phyloP scores from a whole-genome alignment of 2,888 invertebrate genomes.

The Octonoba sinensis region DNA sequence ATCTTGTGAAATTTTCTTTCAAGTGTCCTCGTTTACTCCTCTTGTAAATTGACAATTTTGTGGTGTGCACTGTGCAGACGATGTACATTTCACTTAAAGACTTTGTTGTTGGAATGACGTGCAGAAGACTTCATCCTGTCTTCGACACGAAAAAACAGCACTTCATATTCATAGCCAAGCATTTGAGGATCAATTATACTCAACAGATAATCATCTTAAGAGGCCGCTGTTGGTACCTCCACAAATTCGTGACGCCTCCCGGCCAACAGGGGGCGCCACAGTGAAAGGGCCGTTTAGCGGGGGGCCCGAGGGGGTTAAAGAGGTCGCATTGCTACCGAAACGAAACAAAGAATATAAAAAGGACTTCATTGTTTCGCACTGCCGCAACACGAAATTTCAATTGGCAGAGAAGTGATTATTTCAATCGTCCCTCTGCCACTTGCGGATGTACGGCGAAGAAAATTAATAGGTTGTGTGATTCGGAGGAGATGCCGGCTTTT shows the following conservation, averaged over 20 bases:
- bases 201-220: slow-evolving; percentile 23
- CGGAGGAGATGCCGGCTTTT: background rate
- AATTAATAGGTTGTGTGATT: slow-evolving; percentile 20
- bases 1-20: too few species aligned
- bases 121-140: background rate
- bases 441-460: slow-evolving; percentile 10
- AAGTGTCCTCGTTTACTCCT: too few species aligned
- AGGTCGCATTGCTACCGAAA: slow-evolving; percentile 23
- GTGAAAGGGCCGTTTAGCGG: background rate
- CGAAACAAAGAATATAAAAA: background rate
- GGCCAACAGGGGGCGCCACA: slow-evolving; percentile 16
- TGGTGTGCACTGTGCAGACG: too few species aligned
- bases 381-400: slow-evolving; percentile 23
- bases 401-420: slow-evolving; percentile 14
- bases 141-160: slow-evolving; percentile 1
- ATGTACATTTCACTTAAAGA: too few species aligned
- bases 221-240: slow-evolving; percentile 5
- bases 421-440: slow-evolving; percentile 5
- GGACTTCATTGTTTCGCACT: slow-evolving; percentile 19
- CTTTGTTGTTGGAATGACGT: too few species aligned
- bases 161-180: slow-evolving; percentile 22
- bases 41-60: too few species aligned
- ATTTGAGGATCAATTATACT: slow-evolving; percentile 8
- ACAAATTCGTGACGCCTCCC: slow-evolving; percentile 10
- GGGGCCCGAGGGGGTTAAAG: slow-evolving; percentile 5